phyloP scores from a whole-genome alignment of 2,888 invertebrate species.

The Chrysotoxum bicinctum region DNA sequence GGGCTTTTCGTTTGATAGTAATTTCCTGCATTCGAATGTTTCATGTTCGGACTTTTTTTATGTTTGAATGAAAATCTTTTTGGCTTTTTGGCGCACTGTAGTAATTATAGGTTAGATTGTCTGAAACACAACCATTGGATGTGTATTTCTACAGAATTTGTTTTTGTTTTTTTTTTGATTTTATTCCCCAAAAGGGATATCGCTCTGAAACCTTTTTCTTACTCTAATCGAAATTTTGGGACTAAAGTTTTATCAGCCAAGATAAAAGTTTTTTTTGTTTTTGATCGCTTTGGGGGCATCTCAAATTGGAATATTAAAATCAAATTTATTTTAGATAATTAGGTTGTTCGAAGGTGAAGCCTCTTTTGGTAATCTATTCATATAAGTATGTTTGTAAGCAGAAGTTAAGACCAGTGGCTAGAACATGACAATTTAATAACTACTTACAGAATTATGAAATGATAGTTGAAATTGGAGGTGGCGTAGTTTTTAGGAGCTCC shows the following conservation, averaged over 20 bases:
- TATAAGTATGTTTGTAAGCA: not conserved
- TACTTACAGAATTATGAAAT: not conserved
- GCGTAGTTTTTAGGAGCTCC: slow-evolving; percentile 6
- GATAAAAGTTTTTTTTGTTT: slow-evolving; percentile 34
- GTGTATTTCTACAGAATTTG: slow-evolving; percentile 54
- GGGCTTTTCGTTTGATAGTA: slow-evolving; percentile 53
- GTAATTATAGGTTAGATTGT: slow-evolving; percentile 68
- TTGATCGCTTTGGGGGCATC: slow-evolving; percentile 30
- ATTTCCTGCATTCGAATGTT: slow-evolving; percentile 69
- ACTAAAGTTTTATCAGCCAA: slow-evolving; percentile 15
- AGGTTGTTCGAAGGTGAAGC: slow-evolving; percentile 24
- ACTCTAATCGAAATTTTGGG: slow-evolving; percentile 32
- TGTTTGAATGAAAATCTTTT: slow-evolving; percentile 62
- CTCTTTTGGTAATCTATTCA: slow-evolving; percentile 3
- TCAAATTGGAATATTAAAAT: slow-evolving; percentile 58
- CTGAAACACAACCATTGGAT: slow-evolving; percentile 38
- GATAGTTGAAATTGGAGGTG: slow-evolving; percentile 5
- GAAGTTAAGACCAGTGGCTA: slow-evolving; percentile 67
- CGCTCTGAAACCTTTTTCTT: slow-evolving; percentile 4
- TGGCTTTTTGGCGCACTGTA: slow-evolving; percentile 58
- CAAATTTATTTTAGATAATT: slow-evolving; percentile 55
- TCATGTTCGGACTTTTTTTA: slow-evolving; percentile 17
- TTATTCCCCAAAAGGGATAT: slow-evolving; percentile 5
- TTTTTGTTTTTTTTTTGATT: not conserved
- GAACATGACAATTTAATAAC: slow-evolving; percentile 61